Base-by-base conservation (phyloP, 2,113 vertebrate genomes). In the Romanogobio albipinnatus region DNA sequence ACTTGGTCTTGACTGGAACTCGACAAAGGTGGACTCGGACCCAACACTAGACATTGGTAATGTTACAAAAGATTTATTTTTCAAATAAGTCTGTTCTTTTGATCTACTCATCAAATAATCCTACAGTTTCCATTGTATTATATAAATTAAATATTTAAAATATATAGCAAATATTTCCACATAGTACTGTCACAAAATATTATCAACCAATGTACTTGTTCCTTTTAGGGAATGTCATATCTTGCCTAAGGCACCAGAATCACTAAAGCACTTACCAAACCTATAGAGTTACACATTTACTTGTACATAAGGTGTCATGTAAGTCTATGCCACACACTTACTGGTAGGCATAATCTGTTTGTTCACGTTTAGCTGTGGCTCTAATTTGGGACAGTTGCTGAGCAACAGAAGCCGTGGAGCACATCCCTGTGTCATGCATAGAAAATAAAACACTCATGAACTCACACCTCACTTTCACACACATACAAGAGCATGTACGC, bases 321-420 rank as follows among this genome's bases (percentile, higher is more conserved):
- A 36, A 43, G 22, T 79, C 9, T 14, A 45, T 5, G 78, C 17
- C 61, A 82, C 53, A 77, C 61, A 26, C 17, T 51, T 51, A 64
- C 26, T 79, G 24, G 70, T 77, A 77, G 64, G 74, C 17, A 78
- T 53, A 85, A 84, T 66, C 36, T 75, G 39, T 86, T 81, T 81
- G 49, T 73, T 86, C 70, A 68, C 56, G 47, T 88, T 88, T 86
- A 84, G 58, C 26, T 43, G 76, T 24, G 59, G 47, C 33, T 62
- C 85, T 77, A 62, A 88, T 84, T 76, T 71, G 45, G 87, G 80
- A 86, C 82, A 84, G 84, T 88, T 86, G 85, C 87, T 86, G 84
- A 86, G 87, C 87, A 88, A 88, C 87, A 84, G 87, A 84, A 75
- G 29, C 49, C 61, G 71, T 49, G 56, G 47, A 77, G 83, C 26